Evolutionary conservation across 2,113 vertebrate species (phyloP).

Genomic region (Chascanopsetta lugubris): DNA sequence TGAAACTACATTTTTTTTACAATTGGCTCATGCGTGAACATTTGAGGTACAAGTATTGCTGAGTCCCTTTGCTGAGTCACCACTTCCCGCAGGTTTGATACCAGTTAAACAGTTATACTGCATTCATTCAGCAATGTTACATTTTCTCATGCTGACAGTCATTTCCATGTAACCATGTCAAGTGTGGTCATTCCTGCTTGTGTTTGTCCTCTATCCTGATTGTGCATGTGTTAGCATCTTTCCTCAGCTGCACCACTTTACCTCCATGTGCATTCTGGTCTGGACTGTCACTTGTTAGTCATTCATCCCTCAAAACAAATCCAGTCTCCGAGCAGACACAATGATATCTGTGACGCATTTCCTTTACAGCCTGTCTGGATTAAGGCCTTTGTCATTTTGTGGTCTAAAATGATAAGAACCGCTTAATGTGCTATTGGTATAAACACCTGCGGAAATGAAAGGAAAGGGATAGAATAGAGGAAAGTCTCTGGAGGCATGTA

Average conservation of each 20-base stretch:
- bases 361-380: conserved; percentile 38
- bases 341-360: conserved; percentile 58
- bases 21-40: neutral
- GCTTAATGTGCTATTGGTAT: conserved; percentile 53
- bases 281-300: conserved; percentile 2
- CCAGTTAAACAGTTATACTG: neutral
- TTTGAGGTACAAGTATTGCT: conserved; percentile 13
- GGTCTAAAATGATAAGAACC: conserved; percentile 52
- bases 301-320: conserved; percentile 18
- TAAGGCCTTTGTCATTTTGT: conserved; percentile 48
- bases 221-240: conserved; percentile 4
- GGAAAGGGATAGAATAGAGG: conserved; percentile 12
- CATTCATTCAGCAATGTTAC: neutral
- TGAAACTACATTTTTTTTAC: conserved; percentile 1
- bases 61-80: conserved; percentile 2
- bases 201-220: neutral
- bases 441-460: conserved; percentile 50
- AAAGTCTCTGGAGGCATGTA: conserved; percentile 24
- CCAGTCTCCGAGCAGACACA: conserved; percentile 22
- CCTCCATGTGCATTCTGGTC: conserved; percentile 30
- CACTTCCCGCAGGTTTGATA: neutral
- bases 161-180: neutral
- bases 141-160: neutral
- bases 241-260: conserved; percentile 15
- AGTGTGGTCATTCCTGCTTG: neutral